A percentile compares a stretch with the other conserved stretches of the same genome.
Evolutionary conservation across 2,113 vertebrate species (phyloP).

Genomic region (Prunella fulvescens): DNA sequence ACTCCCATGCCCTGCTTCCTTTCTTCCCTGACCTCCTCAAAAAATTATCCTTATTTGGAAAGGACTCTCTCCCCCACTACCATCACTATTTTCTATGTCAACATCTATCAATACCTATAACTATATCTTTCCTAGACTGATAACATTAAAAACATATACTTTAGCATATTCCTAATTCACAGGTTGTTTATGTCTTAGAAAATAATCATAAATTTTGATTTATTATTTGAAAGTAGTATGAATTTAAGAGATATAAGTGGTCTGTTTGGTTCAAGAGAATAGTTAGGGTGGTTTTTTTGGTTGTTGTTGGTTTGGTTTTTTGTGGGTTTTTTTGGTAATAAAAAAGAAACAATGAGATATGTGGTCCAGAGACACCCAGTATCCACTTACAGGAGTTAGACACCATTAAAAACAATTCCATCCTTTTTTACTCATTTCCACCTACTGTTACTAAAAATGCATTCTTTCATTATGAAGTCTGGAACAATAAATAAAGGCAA

Average conservation of each 20-base stretch:
- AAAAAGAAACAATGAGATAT: background rate
- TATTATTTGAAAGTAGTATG: background rate
- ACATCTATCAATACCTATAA: background rate
- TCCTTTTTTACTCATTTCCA: background rate
- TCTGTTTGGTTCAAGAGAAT: background rate
- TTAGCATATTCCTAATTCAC: background rate
- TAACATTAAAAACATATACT: background rate
- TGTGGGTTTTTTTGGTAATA: too few species aligned
- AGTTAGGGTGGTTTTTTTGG: too few species aligned
- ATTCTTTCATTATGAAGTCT: background rate
- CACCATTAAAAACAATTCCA: background rate
- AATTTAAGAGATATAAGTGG: background rate
- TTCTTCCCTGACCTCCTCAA: fast-evolving
- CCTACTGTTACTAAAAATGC: background rate
- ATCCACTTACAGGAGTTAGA: background rate
- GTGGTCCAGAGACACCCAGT: background rate
- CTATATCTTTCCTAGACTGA: background rate
- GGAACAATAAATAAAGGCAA: background rate
- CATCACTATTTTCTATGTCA: background rate
- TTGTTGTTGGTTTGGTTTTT: too few species aligned
- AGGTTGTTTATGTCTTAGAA: background rate
- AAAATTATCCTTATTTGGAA: background rate
- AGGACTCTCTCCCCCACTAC: fast-evolving
- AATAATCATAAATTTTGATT: background rate
- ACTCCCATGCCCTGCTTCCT: fast-evolving